A percentile compares a stretch with the other conserved stretches of the same genome.
Conservation (phyloP, 2,113 vertebrate genomes). For the Varanus salvator region DNA sequence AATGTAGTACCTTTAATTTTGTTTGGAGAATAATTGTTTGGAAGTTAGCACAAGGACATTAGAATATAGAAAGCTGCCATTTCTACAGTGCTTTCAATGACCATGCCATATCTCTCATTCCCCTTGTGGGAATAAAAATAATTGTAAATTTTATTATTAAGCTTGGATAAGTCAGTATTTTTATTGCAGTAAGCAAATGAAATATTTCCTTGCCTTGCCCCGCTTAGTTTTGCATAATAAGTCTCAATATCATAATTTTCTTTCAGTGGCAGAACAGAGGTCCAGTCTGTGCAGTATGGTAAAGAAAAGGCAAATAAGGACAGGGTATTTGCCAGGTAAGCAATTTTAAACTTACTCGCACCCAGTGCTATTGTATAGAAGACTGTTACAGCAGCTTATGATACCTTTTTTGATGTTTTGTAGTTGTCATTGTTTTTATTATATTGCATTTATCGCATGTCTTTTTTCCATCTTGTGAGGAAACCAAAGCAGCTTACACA, state of each 20-base stretch:
- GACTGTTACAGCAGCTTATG: not conserved
- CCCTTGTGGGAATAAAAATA: not conserved
- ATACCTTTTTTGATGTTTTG: not conserved
- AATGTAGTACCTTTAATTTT: not conserved
- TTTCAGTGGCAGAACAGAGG: conserved; percentile 95
- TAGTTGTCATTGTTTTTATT: no score
- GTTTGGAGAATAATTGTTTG: not conserved
- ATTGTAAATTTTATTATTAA: not conserved
- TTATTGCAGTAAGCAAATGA: not conserved
- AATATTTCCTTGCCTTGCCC: not conserved
- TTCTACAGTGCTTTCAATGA: not conserved
- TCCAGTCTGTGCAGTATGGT: conserved; percentile 98
- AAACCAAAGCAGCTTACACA: no score
- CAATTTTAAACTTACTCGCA: conserved; percentile 3
- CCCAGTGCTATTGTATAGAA: not conserved
- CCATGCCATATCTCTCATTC: not conserved
- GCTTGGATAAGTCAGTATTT: not conserved
- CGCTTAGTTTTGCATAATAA: not conserved
- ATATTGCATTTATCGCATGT: no score
- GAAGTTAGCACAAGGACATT: not conserved
- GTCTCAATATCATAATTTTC: conserved; percentile 45
- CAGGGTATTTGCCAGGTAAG: conserved; percentile 96
- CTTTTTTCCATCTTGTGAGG: no score
- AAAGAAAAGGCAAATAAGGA: conserved; percentile 98
- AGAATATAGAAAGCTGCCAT: not conserved